Conservation (phyloP, 2,113 vertebrate genomes). For the Lagenorhynchus albirostris region DNA sequence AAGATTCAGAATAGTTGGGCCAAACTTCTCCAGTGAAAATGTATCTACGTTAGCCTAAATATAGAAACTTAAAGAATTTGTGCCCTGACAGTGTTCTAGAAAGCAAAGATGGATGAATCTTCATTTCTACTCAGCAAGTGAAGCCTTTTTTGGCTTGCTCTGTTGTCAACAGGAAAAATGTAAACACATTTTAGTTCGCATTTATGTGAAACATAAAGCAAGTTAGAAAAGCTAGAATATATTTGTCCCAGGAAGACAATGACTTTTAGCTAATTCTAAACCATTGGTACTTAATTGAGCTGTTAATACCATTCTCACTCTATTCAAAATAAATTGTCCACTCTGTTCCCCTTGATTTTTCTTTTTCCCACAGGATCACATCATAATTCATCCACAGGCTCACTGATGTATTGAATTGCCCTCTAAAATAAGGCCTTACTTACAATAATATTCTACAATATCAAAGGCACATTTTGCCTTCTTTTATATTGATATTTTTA, state of each 20-base stretch:
- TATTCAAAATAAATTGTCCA: conserved; percentile 51
- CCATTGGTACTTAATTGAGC: conserved; percentile 43
- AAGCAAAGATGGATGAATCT: neutral
- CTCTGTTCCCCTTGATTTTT: conserved; percentile 44
- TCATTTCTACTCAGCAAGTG: conserved; percentile 36
- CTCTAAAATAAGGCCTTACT: conserved; percentile 31
- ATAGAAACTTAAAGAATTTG: neutral
- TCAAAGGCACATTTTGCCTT: conserved; percentile 36
- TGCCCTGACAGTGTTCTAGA: conserved; percentile 25
- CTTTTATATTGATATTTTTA: neutral
- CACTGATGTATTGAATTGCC: conserved; percentile 32
- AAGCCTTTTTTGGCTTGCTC: conserved; percentile 3
- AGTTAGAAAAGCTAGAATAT: conserved; percentile 55
- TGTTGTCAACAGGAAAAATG: neutral
- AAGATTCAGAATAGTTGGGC: neutral
- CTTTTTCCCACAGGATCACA: neutral
- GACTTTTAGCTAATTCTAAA: conserved; percentile 65
- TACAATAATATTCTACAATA: conserved; percentile 44
- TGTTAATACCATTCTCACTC: conserved; percentile 49
- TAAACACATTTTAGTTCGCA: conserved; percentile 41
- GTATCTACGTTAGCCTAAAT: conserved; percentile 14
- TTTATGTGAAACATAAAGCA: conserved; percentile 53
- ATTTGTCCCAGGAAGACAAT: conserved; percentile 60
- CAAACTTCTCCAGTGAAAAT: neutral
- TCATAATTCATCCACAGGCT: conserved; percentile 46